A percentile compares a stretch with the other conserved stretches of the same genome.
Evolutionary conservation across 2,113 vertebrate species (phyloP).

Genomic region (Aphelocoma coerulescens): DNA sequence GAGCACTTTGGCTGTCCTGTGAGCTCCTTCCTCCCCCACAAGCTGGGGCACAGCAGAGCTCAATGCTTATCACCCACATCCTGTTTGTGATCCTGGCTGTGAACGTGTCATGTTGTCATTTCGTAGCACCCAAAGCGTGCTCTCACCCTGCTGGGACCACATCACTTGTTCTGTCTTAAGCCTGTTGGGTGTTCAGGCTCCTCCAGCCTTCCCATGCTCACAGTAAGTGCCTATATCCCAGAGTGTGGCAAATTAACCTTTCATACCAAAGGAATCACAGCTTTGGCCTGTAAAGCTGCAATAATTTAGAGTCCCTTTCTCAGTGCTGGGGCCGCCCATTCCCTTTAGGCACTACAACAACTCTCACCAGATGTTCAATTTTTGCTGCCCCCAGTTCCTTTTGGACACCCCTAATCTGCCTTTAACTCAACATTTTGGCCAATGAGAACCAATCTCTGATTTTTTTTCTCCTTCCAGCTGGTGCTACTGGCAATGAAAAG

Average conservation of each 20-base stretch:
- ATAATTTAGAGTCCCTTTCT: too few relatives aligned
- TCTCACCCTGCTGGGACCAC: not conserved
- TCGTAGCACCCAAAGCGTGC: not conserved
- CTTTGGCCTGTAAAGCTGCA: not conserved
- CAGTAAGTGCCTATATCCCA: rapidly evolving
- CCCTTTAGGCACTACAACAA: too few relatives aligned
- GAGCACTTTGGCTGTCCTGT: not conserved
- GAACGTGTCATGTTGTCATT: not conserved
- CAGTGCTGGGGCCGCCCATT: not conserved
- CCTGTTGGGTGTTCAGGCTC: not conserved
- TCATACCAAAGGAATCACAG: rapidly evolving
- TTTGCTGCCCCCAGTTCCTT: not conserved
- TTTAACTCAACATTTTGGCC: not conserved
- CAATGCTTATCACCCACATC: slow-evolving; percentile 49
- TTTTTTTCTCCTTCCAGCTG: not conserved
- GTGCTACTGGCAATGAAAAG: not conserved
- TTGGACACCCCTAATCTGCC: not conserved
- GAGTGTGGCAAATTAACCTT: not conserved
- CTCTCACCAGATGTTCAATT: not conserved
- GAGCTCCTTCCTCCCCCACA: not conserved
- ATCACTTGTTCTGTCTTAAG: rapidly evolving
- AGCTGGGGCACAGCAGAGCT: not conserved
- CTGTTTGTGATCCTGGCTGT: slow-evolving; percentile 37
- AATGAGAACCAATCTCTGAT: not conserved
- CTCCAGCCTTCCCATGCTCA: not conserved